A percentile compares a stretch with the other conserved stretches of the same genome.
phyloP scores from a whole-genome alignment of 2,113 vertebrate species.

The Mormyrus iriodes region DNA sequence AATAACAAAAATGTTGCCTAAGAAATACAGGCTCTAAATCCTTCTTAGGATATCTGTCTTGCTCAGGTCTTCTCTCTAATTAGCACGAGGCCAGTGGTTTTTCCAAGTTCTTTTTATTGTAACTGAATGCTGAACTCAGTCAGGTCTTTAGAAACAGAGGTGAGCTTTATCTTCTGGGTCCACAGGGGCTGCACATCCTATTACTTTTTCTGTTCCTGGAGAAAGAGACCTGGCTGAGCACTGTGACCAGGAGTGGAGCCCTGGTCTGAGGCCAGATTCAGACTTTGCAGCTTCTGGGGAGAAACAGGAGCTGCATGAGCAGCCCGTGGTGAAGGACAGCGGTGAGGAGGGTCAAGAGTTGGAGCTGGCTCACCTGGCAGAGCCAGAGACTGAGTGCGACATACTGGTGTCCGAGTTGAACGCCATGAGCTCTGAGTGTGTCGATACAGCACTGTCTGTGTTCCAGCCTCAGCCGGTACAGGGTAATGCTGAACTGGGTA shows the following conservation, averaged over 20 bases:
- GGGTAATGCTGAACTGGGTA: neutral
- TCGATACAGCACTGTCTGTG: slow-evolving; percentile 16
- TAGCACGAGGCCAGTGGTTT: neutral
- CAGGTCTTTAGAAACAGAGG: neutral
- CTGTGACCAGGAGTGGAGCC: slow-evolving; percentile 14
- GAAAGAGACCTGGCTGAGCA: neutral
- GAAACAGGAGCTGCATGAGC: slow-evolving; percentile 12
- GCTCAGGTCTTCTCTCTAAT: neutral
- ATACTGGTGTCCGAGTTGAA: slow-evolving; percentile 20
- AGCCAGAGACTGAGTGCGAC: slow-evolving; percentile 33
- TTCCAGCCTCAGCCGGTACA: neutral
- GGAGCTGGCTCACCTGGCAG: neutral
- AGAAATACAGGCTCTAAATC: neutral
- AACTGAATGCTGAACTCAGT: neutral
- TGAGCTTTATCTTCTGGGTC: slow-evolving; percentile 10
- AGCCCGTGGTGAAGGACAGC: neutral
- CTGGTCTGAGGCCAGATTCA: slow-evolving; percentile 15
- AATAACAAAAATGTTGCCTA: neutral
- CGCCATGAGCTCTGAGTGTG: neutral
- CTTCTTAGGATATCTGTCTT: neutral
- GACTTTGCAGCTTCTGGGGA: slow-evolving; percentile 13
- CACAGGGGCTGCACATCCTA: slow-evolving; percentile 27
- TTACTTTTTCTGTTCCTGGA: slow-evolving; percentile 4
- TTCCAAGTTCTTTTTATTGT: neutral
- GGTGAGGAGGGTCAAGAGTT: neutral